A percentile compares a stretch with the other conserved stretches of the same genome.
These are phyloP conservation scores for Conomelus anceps DNA, from an alignment of 2,888 invertebrate species.

Conservation along the genomic window DNA sequence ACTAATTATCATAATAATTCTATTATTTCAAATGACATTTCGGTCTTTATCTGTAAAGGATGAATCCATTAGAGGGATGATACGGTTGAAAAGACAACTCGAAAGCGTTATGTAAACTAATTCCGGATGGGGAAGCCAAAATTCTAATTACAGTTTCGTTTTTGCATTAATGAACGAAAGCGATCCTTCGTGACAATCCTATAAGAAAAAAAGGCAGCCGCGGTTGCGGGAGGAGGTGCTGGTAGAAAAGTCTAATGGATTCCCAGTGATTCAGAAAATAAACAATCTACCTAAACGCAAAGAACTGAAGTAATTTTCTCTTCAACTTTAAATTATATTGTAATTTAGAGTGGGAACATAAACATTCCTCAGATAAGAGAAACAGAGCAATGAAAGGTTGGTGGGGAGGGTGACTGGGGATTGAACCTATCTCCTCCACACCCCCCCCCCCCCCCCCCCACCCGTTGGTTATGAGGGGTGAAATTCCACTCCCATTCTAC, in stretches of 20 bases:
- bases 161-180: background rate
- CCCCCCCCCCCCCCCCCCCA: background rate
- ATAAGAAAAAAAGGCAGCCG: background rate
- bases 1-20: background rate
- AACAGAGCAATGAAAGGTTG: background rate
- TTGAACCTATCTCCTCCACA: background rate
- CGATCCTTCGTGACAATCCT: background rate
- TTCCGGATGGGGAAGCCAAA: background rate
- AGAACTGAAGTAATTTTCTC: constrained; percentile 3
- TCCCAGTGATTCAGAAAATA: background rate
- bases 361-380: constrained; percentile 7
- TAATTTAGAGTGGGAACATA: constrained; percentile 12
- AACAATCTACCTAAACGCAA: background rate
- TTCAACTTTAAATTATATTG: constrained; percentile 12
- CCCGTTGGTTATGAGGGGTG: background rate
- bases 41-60: background rate
- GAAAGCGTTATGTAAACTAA: background rate
- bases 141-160: background rate
- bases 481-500: background rate
- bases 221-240: background rate
- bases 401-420: background rate
- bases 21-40: background rate
- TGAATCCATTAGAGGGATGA: background rate
- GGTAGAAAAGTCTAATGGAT: background rate
- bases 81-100: background rate